These are phyloP conservation scores for Oreohelix idahoensis DNA, from an alignment of 1,140 invertebrate genomes.

Conservation along the genomic window DNA sequence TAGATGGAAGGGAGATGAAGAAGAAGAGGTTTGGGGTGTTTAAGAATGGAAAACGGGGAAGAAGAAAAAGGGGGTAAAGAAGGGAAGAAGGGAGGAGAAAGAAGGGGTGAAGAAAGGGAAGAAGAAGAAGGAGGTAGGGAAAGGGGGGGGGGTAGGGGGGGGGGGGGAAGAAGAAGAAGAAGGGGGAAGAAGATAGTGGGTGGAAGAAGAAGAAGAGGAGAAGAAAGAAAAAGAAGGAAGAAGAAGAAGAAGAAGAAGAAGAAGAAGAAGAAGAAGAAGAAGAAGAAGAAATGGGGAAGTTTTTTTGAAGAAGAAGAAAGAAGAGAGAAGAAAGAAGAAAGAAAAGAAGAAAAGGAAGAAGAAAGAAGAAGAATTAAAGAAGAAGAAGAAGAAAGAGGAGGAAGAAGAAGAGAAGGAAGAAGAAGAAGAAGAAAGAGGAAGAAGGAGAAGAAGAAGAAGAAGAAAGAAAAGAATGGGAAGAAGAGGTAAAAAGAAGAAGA, in stretches of 20 bases:
- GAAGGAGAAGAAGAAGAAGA: neutral
- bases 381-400: neutral
- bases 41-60: too few relatives aligned
- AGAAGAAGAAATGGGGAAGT: neutral
- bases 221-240: neutral
- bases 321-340: neutral
- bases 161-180: neutral
- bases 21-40: too few relatives aligned
- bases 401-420: neutral
- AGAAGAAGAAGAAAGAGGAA: neutral
- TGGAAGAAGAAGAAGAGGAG: too few relatives aligned
- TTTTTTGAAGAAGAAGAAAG: neutral
- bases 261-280: neutral
- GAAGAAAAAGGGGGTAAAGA: too few relatives aligned
- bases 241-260: neutral
- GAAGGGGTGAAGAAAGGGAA: neutral
- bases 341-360: neutral
- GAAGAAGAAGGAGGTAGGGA: neutral
- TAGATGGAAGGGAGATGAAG: too few relatives aligned
- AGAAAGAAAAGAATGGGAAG: neutral
- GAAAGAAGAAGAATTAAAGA: constrained; percentile 5
- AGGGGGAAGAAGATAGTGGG: neutral
- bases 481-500: constrained; percentile 16
- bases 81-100: neutral
- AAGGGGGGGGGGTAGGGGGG: neutral